A percentile compares a stretch with the other conserved stretches of the same genome.
phyloP scores from a whole-genome alignment of 2,888 invertebrate genomes.

The Eueremaeus valkanovi region DNA sequence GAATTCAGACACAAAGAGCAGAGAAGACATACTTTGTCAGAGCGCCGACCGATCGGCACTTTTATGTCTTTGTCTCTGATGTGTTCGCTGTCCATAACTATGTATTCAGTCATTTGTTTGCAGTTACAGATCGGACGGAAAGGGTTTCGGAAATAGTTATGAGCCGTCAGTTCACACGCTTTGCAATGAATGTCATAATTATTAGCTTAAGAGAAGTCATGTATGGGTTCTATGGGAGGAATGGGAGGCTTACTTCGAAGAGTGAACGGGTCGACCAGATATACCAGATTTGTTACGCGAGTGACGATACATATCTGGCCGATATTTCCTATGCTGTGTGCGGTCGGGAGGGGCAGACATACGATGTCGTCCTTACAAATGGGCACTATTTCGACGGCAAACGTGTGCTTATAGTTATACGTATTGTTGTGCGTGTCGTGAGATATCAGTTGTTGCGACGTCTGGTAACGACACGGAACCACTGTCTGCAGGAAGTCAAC shows the following conservation, averaged over 20 bases:
- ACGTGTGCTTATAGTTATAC: constrained; percentile 92
- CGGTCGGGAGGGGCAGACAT: constrained; percentile 78
- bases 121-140: constrained; percentile 84
- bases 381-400: constrained; percentile 89
- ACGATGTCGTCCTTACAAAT: constrained; percentile 78
- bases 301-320: constrained; percentile 80
- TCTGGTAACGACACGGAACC: constrained; percentile 68
- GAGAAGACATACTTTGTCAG: not conserved
- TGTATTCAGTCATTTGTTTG: constrained; percentile 82
- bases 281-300: constrained; percentile 81
- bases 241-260: constrained; percentile 44
- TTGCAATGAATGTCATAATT: constrained; percentile 45
- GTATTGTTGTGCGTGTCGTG: constrained; percentile 95
- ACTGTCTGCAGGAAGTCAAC: constrained; percentile 84
- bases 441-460: constrained; percentile 90
- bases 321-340: constrained; percentile 72
- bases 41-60: not conserved
- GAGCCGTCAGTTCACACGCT: constrained; percentile 79
- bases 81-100: constrained; percentile 89
- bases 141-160: constrained; percentile 77
- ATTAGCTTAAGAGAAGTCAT: too few species aligned
- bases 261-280: constrained; percentile 79
- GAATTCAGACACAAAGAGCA: too few species aligned
- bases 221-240: too few species aligned
- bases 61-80: constrained; percentile 55